These are phyloP conservation scores for Lithobates pipiens DNA, from an alignment of 2,797 vertebrate species.

Conservation along the genomic window DNA sequence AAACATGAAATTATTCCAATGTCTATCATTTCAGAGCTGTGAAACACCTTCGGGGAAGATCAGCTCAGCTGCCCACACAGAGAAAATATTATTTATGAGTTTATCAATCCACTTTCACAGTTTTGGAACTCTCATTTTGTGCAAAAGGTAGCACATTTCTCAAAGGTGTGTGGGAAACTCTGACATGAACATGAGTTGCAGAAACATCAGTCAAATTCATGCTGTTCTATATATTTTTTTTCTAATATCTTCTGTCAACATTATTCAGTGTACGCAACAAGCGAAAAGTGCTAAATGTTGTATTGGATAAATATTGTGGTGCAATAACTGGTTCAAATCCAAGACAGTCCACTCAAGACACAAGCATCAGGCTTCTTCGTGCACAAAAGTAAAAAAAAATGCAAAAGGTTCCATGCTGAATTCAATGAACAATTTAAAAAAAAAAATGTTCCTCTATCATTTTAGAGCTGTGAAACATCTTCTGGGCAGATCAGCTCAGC, in stretches of 20 bases:
- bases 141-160: slow-evolving; percentile 53
- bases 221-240: slow-evolving; percentile 17
- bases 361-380: slow-evolving; percentile 9
- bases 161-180: slow-evolving; percentile 47
- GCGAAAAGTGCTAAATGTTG: slow-evolving; percentile 17
- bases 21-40: slow-evolving; percentile 44
- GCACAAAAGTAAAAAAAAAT: background rate
- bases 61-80: slow-evolving; percentile 59
- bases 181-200: slow-evolving; percentile 30
- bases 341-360: background rate
- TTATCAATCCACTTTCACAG: slow-evolving; percentile 51
- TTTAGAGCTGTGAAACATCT: slow-evolving; percentile 55
- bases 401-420: slow-evolving; percentile 40
- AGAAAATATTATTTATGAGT: slow-evolving; percentile 66
- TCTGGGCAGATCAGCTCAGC: slow-evolving; percentile 57
- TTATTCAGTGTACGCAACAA: slow-evolving; percentile 57
- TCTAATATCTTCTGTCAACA: slow-evolving; percentile 14
- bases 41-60: slow-evolving; percentile 58
- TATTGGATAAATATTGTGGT: too few species aligned
- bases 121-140: slow-evolving; percentile 40
- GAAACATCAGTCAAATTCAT: slow-evolving; percentile 58
- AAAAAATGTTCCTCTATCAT: slow-evolving; percentile 41
- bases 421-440: slow-evolving; percentile 60
- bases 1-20: slow-evolving; percentile 41
- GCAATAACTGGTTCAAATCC: too few species aligned